Percentiles rank a stretch among this genome's conserved stretches.
Conservation (phyloP, 1,140 invertebrate species). For the Atopsyche davidsoni region DNA sequence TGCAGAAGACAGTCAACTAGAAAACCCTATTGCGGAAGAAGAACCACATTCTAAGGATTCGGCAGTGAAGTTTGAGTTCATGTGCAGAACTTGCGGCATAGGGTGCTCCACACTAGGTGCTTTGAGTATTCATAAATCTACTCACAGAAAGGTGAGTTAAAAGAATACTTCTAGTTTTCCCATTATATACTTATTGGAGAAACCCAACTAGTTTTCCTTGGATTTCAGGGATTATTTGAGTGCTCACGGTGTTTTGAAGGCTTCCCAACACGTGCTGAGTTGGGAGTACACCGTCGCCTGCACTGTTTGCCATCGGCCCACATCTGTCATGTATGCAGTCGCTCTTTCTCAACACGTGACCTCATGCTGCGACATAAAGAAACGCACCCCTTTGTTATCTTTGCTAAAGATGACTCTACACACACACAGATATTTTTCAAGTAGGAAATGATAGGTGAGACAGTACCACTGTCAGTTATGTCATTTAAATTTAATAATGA, state of each 20-base stretch:
- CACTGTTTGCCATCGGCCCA: slow-evolving; percentile 17
- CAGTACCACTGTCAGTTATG: too few relatives aligned
- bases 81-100: slow-evolving; percentile 16
- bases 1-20: neutral
- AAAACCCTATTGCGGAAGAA: neutral
- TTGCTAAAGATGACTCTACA: slow-evolving; percentile 23
- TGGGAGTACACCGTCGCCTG: slow-evolving; percentile 20
- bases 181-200: neutral
- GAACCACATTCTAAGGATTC: neutral
- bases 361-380: slow-evolving; percentile 19
- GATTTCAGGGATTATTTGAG: slow-evolving; percentile 12
- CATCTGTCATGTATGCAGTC: slow-evolving; percentile 18
- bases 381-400: slow-evolving; percentile 24
- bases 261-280: slow-evolving; percentile 9
- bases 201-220: neutral
- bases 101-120: slow-evolving; percentile 14
- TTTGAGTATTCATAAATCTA: slow-evolving; percentile 9
- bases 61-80: slow-evolving; percentile 19
- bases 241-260: slow-evolving; percentile 19
- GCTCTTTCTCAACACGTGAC: slow-evolving; percentile 3
- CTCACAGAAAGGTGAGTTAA: neutral
- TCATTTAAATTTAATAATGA: too few relatives aligned
- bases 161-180: neutral
- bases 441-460: too few relatives aligned
- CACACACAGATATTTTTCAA: slow-evolving; percentile 27